phyloP scores from a whole-genome alignment of 2,888 invertebrate species.

The Macrophya annulata region DNA sequence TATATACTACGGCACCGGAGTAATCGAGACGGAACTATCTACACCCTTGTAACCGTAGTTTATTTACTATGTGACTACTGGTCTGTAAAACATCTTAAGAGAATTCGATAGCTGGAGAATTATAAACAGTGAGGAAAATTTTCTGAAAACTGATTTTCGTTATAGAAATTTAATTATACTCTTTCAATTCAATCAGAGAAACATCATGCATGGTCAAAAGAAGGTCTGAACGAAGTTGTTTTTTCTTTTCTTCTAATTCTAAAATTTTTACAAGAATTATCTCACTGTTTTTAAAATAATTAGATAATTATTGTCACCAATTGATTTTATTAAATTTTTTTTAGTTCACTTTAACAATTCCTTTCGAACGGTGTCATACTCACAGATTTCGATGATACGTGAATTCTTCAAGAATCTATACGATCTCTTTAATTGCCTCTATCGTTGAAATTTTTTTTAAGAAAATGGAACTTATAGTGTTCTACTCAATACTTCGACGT shows the following conservation, averaged over 20 bases:
- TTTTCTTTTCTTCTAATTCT: background rate
- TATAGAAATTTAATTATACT: background rate
- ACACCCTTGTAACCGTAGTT: background rate
- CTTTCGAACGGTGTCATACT: background rate
- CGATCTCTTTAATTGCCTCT: background rate
- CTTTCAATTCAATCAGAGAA: background rate
- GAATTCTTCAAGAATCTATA: background rate
- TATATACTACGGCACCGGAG: background rate
- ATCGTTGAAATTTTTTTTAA: background rate
- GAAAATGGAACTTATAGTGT: background rate
- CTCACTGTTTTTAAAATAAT: background rate
- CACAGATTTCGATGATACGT: background rate
- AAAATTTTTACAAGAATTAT: too few relatives aligned
- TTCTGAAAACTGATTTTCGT: slow-evolving; percentile 1
- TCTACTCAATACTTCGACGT: background rate
- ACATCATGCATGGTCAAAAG: background rate
- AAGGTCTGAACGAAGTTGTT: background rate
- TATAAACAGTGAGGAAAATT: background rate
- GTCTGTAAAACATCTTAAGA: background rate
- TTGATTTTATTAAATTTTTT: background rate
- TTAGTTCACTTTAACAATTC: background rate
- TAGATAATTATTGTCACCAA: background rate
- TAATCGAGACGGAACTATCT: slow-evolving; percentile 17
- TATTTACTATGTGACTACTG: background rate
- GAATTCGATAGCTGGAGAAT: background rate